Percentiles rank a stretch among this genome's conserved stretches.
phyloP scores from a whole-genome alignment of 2,113 vertebrate genomes.

The Toxotes jaculatrix region DNA sequence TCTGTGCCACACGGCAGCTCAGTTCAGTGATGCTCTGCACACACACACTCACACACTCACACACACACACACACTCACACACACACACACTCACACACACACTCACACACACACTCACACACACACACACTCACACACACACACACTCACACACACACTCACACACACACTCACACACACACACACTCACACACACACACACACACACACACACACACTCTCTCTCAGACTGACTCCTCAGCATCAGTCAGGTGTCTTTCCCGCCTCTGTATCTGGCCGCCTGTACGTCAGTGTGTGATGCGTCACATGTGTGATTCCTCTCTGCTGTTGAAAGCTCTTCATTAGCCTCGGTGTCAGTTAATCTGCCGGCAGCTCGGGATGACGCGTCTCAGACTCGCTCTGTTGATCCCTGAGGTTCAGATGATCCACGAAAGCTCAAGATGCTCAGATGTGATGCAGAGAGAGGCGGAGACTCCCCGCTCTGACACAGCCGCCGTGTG shows the following conservation, averaged over 20 bases:
- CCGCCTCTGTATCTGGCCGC: slow-evolving; percentile 13
- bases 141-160: too few relatives aligned
- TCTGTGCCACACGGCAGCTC: background rate
- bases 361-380: slow-evolving; percentile 26
- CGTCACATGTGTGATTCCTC: slow-evolving; percentile 36
- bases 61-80: slow-evolving; percentile 13
- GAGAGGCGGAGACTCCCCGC: background rate
- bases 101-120: slow-evolving; percentile 23
- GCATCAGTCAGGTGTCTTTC: slow-evolving; percentile 17
- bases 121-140: too few relatives aligned
- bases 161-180: too few relatives aligned
- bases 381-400: slow-evolving; percentile 6
- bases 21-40: too few relatives aligned
- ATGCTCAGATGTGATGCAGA: slow-evolving; percentile 28
- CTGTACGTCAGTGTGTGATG: slow-evolving; percentile 31
- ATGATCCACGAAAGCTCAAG: slow-evolving; percentile 27
- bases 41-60: background rate
- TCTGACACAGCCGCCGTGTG: background rate
- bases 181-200: too few relatives aligned
- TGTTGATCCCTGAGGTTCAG: background rate
- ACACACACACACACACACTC: slow-evolving; percentile 15
- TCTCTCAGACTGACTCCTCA: slow-evolving; percentile 2
- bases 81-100: slow-evolving; percentile 15
- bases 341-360: slow-evolving; percentile 22
- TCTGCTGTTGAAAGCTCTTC: slow-evolving; percentile 21